Evolutionary conservation across 2,113 vertebrate species (phyloP).

Genomic region (Poeciliopsis prolifica): DNA sequence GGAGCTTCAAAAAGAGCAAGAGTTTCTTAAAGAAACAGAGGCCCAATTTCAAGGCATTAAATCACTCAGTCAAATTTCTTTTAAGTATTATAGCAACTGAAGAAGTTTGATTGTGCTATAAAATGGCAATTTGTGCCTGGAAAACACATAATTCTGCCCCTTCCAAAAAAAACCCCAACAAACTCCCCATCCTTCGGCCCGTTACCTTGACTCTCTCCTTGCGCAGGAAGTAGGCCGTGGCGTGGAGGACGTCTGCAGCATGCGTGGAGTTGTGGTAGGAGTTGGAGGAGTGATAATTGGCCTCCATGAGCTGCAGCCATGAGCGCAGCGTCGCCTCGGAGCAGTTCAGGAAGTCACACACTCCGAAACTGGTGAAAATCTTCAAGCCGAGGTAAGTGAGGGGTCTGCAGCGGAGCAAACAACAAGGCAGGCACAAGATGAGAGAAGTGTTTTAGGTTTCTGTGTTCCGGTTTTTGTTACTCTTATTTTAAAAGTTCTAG

Average conservation of each 20-base stretch:
- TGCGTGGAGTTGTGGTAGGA: constrained; percentile 98
- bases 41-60: too few species aligned
- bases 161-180: background rate
- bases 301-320: constrained; percentile 95
- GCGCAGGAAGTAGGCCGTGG: constrained; percentile 92
- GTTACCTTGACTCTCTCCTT: constrained; percentile 94
- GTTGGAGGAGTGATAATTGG: constrained; percentile 94
- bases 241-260: constrained; percentile 92
- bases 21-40: too few species aligned
- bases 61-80: too few species aligned
- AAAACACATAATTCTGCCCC: too few species aligned
- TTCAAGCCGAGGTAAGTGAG: constrained; percentile 95
- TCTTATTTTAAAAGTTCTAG: background rate
- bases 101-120: too few species aligned
- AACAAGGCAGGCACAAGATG: too few species aligned
- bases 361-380: constrained; percentile 89
- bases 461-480: background rate
- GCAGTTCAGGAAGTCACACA: constrained; percentile 92
- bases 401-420: constrained; percentile 76
- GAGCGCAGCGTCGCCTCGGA: constrained; percentile 87
- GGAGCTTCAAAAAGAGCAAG: too few species aligned
- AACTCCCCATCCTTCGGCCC: background rate
- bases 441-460: background rate
- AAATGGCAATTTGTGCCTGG: too few species aligned
- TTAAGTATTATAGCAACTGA: too few species aligned